phyloP scores from a whole-genome alignment of 2,797 vertebrate species.

The Champsocephalus esox region DNA sequence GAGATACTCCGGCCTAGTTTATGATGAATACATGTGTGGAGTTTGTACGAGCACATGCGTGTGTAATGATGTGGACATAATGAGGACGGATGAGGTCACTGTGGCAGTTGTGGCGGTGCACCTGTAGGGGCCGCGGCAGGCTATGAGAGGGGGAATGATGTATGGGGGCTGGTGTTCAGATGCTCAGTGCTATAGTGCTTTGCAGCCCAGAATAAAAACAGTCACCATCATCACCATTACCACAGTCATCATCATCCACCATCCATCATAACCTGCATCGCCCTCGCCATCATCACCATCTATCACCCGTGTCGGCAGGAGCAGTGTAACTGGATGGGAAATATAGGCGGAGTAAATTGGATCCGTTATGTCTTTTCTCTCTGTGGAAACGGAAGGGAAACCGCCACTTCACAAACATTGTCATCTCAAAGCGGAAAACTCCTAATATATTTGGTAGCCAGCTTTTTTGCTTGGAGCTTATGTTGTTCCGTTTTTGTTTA shows the following conservation, averaged over 20 bases:
- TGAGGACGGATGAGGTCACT: slow-evolving; percentile 73
- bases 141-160: slow-evolving; percentile 49
- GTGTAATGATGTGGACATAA: slow-evolving; percentile 74
- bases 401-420: neutral
- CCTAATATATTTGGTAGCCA: neutral
- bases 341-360: slow-evolving; percentile 24
- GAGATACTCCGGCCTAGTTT: slow-evolving; percentile 74
- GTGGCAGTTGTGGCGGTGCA: slow-evolving; percentile 55
- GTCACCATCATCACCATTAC: slow-evolving; percentile 52
- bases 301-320: slow-evolving; percentile 38
- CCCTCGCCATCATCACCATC: slow-evolving; percentile 48
- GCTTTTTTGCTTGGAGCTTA: neutral
- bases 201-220: slow-evolving; percentile 20
- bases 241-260: slow-evolving; percentile 55
- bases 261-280: slow-evolving; percentile 55
- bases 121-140: slow-evolving; percentile 61
- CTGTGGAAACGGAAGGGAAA: slow-evolving; percentile 15
- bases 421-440: neutral
- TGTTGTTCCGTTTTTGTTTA: neutral
- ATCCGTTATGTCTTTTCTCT: slow-evolving; percentile 29
- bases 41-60: slow-evolving; percentile 24
- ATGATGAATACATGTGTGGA: slow-evolving; percentile 56
- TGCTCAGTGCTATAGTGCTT: slow-evolving; percentile 31
- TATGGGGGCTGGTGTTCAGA: slow-evolving; percentile 43
- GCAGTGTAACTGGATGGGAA: slow-evolving; percentile 17